phyloP scores from a whole-genome alignment of 2,797 vertebrate species.

The Thripadectes ignobilis region DNA sequence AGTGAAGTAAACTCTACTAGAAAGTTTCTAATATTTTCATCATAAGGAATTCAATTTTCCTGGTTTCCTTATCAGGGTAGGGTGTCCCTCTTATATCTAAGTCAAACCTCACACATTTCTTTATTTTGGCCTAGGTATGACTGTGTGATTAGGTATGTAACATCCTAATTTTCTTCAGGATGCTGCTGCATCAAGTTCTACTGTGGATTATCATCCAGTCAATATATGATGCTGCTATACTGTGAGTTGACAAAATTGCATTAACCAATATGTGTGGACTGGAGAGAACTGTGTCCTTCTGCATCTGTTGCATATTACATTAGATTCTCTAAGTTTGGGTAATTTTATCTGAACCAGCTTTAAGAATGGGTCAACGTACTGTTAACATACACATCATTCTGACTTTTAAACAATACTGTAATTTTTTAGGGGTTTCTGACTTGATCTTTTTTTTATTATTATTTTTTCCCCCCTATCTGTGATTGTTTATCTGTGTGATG shows the following conservation, averaged over 20 bases:
- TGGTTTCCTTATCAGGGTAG: not conserved
- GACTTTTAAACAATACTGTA: not conserved
- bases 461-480: not conserved
- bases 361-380: not conserved
- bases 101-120: not conserved
- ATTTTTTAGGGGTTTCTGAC: not conserved
- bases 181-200: not conserved
- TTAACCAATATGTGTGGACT: not conserved
- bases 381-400: not conserved
- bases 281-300: not conserved
- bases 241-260: not conserved
- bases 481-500: not conserved
- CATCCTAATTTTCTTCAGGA: not conserved
- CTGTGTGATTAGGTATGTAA: not conserved
- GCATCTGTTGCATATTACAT: slow-evolving; percentile 6
- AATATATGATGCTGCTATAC: not conserved
- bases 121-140: not conserved
- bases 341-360: slow-evolving; percentile 9
- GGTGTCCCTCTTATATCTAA: not conserved
- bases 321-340: not conserved
- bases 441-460: not conserved
- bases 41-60: not conserved
- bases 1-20: not conserved
- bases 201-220: not conserved
- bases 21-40: not conserved